Conservation (phyloP, 2,888 invertebrate genomes). For the Euspilapteryx auroguttella region DNA sequence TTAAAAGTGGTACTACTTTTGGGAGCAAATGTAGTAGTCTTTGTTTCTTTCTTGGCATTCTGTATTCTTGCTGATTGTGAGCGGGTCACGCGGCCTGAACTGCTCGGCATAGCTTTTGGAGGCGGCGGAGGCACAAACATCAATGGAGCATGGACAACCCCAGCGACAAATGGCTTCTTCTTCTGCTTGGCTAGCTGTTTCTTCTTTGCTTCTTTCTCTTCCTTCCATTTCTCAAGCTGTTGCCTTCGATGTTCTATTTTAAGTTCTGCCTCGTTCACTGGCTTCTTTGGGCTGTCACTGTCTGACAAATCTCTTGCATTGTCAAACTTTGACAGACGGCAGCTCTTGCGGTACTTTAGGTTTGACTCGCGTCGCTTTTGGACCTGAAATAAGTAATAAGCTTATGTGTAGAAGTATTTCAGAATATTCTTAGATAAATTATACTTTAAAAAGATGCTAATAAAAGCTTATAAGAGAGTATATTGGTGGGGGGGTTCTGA, state of each 20-base stretch:
- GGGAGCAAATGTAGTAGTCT: slow-evolving; percentile 53
- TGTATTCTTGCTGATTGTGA: slow-evolving; percentile 20
- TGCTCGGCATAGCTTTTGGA: slow-evolving; percentile 20
- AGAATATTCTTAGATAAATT: too few relatives aligned
- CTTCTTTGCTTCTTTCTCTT: slow-evolving; percentile 36
- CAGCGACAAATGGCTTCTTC: slow-evolving; percentile 38
- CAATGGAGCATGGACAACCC: slow-evolving; percentile 21
- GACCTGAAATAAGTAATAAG: slow-evolving; percentile 33
- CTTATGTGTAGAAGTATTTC: too few relatives aligned
- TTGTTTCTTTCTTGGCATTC: not conserved
- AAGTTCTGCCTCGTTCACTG: slow-evolving; percentile 12
- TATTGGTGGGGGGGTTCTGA: too few relatives aligned
- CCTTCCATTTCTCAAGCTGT: slow-evolving; percentile 42
- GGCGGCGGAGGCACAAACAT: slow-evolving; percentile 28
- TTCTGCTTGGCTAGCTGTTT: slow-evolving; percentile 24
- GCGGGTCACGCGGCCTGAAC: slow-evolving; percentile 33
- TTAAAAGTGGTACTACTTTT: slow-evolving; percentile 52
- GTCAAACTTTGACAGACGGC: slow-evolving; percentile 27
- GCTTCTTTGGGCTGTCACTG: slow-evolving; percentile 16
- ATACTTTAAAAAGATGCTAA: too few relatives aligned
- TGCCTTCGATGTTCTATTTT: slow-evolving; percentile 27
- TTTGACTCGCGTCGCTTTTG: slow-evolving; percentile 24
- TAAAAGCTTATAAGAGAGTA: too few relatives aligned
- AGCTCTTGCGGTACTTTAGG: slow-evolving; percentile 24
- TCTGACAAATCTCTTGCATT: slow-evolving; percentile 22